These are phyloP conservation scores for Andinoacara biseriatus DNA, from an alignment of 2,113 vertebrate species.

Conservation along the genomic window DNA sequence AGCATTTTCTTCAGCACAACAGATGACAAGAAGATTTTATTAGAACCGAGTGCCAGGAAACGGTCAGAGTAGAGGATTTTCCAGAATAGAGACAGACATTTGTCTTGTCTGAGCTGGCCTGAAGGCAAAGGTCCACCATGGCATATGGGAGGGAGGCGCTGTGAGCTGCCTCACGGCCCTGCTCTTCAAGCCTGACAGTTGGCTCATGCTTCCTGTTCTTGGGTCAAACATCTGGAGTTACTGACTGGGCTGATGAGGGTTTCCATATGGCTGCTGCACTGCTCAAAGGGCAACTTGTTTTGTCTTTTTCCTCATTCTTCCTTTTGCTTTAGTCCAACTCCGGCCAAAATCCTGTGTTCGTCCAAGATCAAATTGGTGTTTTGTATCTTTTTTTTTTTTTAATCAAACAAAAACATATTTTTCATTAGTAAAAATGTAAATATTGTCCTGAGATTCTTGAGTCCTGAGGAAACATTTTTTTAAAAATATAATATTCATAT, in stretches of 20 bases:
- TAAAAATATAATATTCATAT: neutral
- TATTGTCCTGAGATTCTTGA: neutral
- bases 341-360: neutral
- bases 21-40: conserved; percentile 25
- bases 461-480: neutral
- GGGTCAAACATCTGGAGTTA: conserved; percentile 52
- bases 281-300: neutral
- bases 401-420: neutral
- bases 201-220: neutral
- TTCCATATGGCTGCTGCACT: conserved; percentile 30
- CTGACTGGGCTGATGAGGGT: neutral
- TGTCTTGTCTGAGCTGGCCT: neutral
- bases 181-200: conserved; percentile 41
- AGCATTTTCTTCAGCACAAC: conserved; percentile 13
- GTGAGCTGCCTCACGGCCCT: neutral
- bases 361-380: fast-evolving
- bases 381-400: neutral
- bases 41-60: neutral
- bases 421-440: neutral
- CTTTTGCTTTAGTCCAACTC: neutral
- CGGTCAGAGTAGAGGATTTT: neutral
- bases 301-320: conserved; percentile 7
- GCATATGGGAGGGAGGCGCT: conserved; percentile 27
- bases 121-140: conserved; percentile 2
- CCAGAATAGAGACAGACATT: neutral